Conservation (phyloP, 2,797 vertebrate genomes). For the Psittacula derbiana region DNA sequence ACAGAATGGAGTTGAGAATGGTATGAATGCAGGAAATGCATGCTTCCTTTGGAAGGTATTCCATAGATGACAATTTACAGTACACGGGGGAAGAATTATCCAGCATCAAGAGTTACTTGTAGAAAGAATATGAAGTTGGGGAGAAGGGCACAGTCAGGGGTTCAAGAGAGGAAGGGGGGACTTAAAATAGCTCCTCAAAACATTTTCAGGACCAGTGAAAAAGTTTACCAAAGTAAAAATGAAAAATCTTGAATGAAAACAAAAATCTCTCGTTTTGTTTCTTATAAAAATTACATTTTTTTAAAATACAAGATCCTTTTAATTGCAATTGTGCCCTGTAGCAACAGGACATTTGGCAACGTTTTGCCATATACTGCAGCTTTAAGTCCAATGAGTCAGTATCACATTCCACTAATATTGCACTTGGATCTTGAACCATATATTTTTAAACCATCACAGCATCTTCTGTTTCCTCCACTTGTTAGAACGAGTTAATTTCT, state of each 20-base stretch:
- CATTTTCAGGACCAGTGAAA: slow-evolving; percentile 81
- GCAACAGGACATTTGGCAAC: slow-evolving; percentile 81
- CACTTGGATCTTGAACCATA: slow-evolving; percentile 79
- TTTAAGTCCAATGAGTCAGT: slow-evolving; percentile 81
- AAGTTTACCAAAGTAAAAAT: slow-evolving; percentile 84
- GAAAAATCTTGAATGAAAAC: slow-evolving; percentile 82
- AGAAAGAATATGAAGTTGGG: slow-evolving; percentile 76
- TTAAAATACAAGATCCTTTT: slow-evolving; percentile 86
- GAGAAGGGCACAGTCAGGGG: slow-evolving; percentile 64
- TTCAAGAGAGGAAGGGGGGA: slow-evolving; percentile 68
- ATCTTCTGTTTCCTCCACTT: slow-evolving; percentile 78
- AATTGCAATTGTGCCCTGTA: slow-evolving; percentile 77
- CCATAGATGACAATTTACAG: slow-evolving; percentile 68
- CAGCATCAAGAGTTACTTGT: slow-evolving; percentile 75
- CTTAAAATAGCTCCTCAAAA: slow-evolving; percentile 81
- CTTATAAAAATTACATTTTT: slow-evolving; percentile 85
- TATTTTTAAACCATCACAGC: slow-evolving; percentile 68
- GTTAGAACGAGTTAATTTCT: slow-evolving; percentile 76
- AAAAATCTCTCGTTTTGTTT: slow-evolving; percentile 73
- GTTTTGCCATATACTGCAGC: slow-evolving; percentile 77
- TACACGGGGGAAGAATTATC: slow-evolving; percentile 65
- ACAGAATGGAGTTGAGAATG: slow-evolving; percentile 67
- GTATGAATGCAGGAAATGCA: slow-evolving; percentile 65
- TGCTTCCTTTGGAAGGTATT: slow-evolving; percentile 72
- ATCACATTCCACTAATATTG: slow-evolving; percentile 86